Evolutionary conservation across 2,113 vertebrate species (phyloP).

Genomic region (Myxocyprinus asiaticus): DNA sequence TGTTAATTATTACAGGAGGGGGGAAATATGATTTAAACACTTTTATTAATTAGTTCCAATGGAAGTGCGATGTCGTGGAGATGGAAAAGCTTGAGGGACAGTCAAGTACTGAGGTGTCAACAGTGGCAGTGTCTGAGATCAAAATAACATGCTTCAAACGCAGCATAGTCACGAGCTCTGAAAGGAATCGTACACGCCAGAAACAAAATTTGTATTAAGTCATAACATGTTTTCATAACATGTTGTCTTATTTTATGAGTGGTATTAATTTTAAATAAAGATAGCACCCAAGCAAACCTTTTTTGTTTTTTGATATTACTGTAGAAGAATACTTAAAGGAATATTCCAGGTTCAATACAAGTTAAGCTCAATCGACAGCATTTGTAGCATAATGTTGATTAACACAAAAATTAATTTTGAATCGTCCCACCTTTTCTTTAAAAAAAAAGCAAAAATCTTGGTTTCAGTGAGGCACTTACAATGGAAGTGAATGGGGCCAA

Average conservation of each 20-base stretch:
- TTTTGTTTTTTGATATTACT: too few relatives aligned
- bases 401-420: too few relatives aligned
- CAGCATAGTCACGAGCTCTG: not conserved
- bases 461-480: too few relatives aligned
- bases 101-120: conserved; percentile 47
- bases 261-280: too few relatives aligned
- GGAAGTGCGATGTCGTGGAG: conserved; percentile 47
- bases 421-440: too few relatives aligned
- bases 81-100: conserved; percentile 47
- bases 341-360: too few relatives aligned
- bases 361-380: too few relatives aligned
- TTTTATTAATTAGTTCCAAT: conserved; percentile 58
- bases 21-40: conserved; percentile 54
- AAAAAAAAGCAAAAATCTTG: too few relatives aligned
- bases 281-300: too few relatives aligned
- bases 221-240: not conserved
- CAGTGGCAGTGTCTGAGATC: conserved; percentile 40
- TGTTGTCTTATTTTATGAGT: not conserved
- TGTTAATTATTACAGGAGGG: conserved; percentile 53
- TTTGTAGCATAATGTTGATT: too few relatives aligned
- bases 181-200: not conserved
- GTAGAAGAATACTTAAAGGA: too few relatives aligned
- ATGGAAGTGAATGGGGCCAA: too few relatives aligned
- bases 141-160: conserved; percentile 50
- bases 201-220: not conserved